phyloP scores from a whole-genome alignment of 2,888 invertebrate species.

The Entomobrya multifasciata region DNA sequence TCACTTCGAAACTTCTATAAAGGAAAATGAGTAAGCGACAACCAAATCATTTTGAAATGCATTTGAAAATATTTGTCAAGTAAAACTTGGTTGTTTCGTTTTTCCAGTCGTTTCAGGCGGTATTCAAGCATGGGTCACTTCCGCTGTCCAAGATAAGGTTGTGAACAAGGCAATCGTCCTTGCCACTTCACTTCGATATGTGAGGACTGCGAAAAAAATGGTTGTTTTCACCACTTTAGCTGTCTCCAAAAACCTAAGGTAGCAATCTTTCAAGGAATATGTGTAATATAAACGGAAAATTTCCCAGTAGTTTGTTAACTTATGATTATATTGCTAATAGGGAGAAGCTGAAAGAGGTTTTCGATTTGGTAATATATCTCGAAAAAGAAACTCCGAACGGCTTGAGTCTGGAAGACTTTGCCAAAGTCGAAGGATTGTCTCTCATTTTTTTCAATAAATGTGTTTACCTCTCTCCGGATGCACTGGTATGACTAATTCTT shows the following conservation, averaged over 20 bases:
- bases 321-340: slow-evolving; percentile 10
- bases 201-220: slow-evolving; percentile 59
- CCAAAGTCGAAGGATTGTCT: slow-evolving; percentile 45
- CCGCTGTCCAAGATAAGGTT: slow-evolving; percentile 47
- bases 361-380: slow-evolving; percentile 40
- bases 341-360: slow-evolving; percentile 38
- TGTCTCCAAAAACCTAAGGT: slow-evolving; percentile 68
- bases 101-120: slow-evolving; percentile 5
- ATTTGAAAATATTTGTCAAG: too few species aligned
- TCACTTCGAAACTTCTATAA: too few species aligned
- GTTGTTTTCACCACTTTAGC: slow-evolving; percentile 47
- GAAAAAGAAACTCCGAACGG: slow-evolving; percentile 41
- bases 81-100: too few species aligned
- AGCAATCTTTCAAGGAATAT: neutral
- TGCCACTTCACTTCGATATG: slow-evolving; percentile 57
- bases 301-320: neutral
- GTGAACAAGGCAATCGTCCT: slow-evolving; percentile 61
- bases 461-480: slow-evolving; percentile 33
- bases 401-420: slow-evolving; percentile 44
- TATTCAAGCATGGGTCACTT: slow-evolving; percentile 66
- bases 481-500: slow-evolving; percentile 31
- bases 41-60: too few species aligned
- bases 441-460: slow-evolving; percentile 59
- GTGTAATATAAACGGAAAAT: neutral
- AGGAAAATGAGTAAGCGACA: too few species aligned